Evolutionary conservation across 2,888 invertebrate species (phyloP), one percentile per base, ranked within the genome.

Genomic region (Strigamia crassipes): DNA sequence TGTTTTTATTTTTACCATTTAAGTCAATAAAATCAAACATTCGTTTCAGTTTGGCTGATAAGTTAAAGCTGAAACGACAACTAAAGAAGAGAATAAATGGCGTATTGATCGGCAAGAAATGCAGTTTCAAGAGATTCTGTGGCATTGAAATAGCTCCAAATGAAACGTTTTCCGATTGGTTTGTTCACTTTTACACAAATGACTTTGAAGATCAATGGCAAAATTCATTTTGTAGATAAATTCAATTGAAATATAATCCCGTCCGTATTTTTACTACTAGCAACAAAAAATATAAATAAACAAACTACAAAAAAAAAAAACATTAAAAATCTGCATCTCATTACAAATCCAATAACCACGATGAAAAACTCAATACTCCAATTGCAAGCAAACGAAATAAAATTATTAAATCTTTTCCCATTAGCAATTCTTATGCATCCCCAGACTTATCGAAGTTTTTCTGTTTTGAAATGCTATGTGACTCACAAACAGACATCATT

Each of bases 121-220:
- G 73, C 73, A n/a, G 73, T 27, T 73, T 12, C 73, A 31, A 27
- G 73, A 31, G 73, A 73, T 31, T 13, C 73, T 18, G 73, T 73
- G 31, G 73, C 73, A 73, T 73, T 73, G 73, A 73, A 73, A 73
- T 73, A 73, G 73, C 73, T 73, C 73, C 73, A 73, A 73, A 73
- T 73, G 73, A 73, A 27, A 31, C 12, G 73, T n/a, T 73, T 73
- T 73, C 73, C 73, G 31, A 73, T 73, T 73, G 73, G 73, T 27
- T 31, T 73, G 73, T 73, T 27, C 73, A 73, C 73, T 73, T 23
- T 31, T 31, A 31, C 31, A 10, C 73, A 73, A 73, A 73, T 27
- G 73, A n/a, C 73, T 31, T 31, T 6, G 9, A 31, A 13, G 56
- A 56, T 66, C 73, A 27, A 73, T 73, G 23, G 13, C 13, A 18